Base-by-base conservation (phyloP, 2,113 vertebrate species). In the Stigmatopora nigra region DNA sequence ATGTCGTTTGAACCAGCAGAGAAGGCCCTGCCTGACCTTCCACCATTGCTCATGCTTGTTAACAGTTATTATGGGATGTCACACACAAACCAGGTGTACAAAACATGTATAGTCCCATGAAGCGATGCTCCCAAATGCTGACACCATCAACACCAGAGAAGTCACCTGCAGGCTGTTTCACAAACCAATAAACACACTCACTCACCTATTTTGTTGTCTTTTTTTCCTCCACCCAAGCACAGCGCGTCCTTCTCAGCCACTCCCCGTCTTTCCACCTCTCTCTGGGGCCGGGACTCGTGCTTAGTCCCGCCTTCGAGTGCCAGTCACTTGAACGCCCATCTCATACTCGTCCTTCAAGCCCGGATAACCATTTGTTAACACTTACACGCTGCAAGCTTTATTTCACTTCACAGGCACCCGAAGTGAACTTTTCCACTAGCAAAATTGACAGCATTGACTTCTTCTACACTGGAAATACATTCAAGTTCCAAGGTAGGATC, bases 401-500 rank as follows among this genome's bases (percentile, higher is more conserved):
- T 56, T 15, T 31, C 22, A 56, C 53, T 56, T 56, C n/a, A 65
- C 63, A 48, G n/a, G 57, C 12, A 63, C 20, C 31, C 7, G 20
- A 25, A 55, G 64, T 59, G 51, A 73, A 61, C 35, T 41, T 44
- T 17, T 7, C 0, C 35, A 4, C 9, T 15, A 25, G 48, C 17
- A 61, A 59, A 69, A 17, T 36, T 20, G 65, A 63, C 62, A 46
- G 38, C 14, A 17, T 64, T 25, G 14, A 11, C 55, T 53, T 14
- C 31, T 7, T 17, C 8, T 17, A 1, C 46, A 48, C 25, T 48
- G 5, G 67, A 66, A 51, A 57, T 19, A 49, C 63, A 31, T 55
- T 53, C 11, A 53, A 68, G 31, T 71, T 15, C 41, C 36, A 77
- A 85, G 84, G 84, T 88, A 81, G 82, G 82, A 14, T 46, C 41